Evolutionary conservation across 2,797 vertebrate species (phyloP).

Genomic region (Peromyscus eremicus): DNA sequence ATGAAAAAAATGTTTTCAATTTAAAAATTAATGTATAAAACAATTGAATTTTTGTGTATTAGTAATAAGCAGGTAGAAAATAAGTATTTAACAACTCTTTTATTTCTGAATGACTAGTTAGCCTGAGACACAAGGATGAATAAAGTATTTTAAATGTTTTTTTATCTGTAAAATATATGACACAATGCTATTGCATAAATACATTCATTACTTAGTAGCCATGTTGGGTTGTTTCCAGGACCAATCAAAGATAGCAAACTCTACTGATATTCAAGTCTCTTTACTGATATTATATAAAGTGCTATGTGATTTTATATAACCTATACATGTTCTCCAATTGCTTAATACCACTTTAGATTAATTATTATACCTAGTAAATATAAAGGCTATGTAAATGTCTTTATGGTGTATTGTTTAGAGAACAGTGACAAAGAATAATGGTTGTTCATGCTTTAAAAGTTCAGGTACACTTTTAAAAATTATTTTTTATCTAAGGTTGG

Average conservation of each 20-base stretch:
- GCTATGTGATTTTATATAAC: background rate
- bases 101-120: background rate
- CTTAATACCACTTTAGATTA: background rate
- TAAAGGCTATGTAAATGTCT: background rate
- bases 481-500: background rate
- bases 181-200: background rate
- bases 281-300: background rate
- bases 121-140: background rate
- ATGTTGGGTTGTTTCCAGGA: background rate
- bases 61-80: background rate
- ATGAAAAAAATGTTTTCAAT: background rate
- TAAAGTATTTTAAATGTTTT: constrained; percentile 6
- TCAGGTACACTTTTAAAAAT: background rate
- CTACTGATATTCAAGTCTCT: background rate
- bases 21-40: background rate
- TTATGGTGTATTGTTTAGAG: background rate
- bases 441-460: background rate
- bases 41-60: background rate
- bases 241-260: background rate
- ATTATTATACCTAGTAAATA: background rate
- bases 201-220: background rate
- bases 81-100: background rate
- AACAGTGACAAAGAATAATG: background rate
- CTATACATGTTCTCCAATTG: background rate
- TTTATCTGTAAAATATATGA: background rate